These are phyloP conservation scores for Microctenopoma steveboyesi DNA, from an alignment of 2,797 vertebrate genomes.

Conservation along the genomic window DNA sequence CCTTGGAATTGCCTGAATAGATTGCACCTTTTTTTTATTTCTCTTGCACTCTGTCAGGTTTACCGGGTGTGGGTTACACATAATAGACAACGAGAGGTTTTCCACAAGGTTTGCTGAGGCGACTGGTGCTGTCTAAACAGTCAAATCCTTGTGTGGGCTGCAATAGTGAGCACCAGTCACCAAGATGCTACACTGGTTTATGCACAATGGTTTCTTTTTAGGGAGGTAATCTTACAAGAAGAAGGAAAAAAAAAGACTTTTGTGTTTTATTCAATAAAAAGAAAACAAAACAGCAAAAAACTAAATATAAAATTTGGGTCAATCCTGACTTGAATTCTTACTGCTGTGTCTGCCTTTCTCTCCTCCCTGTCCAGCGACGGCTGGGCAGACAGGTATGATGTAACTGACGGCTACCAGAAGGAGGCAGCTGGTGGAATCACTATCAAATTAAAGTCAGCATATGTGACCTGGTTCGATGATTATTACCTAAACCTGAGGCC, in stretches of 20 bases:
- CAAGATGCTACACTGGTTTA: background rate
- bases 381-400: constrained; percentile 98
- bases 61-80: background rate
- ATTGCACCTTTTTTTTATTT: background rate
- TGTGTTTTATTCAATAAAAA: no score
- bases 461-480: constrained; percentile 98
- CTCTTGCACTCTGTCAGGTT: background rate
- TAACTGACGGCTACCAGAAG: constrained; percentile 93
- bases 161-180: constrained; percentile 18
- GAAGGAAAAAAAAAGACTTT: background rate
- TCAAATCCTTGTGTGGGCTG: constrained; percentile 14
- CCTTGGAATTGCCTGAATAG: background rate
- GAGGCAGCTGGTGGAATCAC: constrained; percentile 98
- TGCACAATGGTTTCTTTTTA: background rate
- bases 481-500: constrained; percentile 96
- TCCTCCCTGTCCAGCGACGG: constrained; percentile 87
- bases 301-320: background rate
- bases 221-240: background rate
- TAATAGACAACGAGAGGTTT: background rate
- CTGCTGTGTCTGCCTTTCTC: background rate
- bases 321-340: background rate
- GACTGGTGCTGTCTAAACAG: constrained; percentile 16
- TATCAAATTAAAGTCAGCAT: constrained; percentile 96
- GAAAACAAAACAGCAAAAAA: background rate
- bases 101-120: constrained; percentile 6